Evolutionary conservation across 2,113 vertebrate genomes (phyloP).

Genomic region (Odocoileus virginianus): DNA sequence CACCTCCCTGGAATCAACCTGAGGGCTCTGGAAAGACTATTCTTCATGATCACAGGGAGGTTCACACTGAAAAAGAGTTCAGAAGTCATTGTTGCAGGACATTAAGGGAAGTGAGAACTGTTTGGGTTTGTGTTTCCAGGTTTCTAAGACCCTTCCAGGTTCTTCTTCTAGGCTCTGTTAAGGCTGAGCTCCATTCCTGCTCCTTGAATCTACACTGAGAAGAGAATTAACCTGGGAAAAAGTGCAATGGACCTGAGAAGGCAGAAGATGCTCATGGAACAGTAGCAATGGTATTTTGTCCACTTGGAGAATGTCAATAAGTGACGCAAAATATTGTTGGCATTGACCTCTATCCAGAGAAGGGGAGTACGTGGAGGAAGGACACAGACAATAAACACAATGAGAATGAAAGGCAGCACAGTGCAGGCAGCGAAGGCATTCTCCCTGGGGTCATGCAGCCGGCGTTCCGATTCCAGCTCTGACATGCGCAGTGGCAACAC

Average conservation of each 20-base stretch:
- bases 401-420: neutral
- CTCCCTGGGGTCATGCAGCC: neutral
- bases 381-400: too few relatives aligned
- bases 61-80: neutral
- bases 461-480: neutral
- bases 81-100: neutral
- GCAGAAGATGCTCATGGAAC: neutral
- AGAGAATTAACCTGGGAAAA: neutral
- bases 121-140: neutral
- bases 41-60: neutral
- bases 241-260: neutral
- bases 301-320: neutral
- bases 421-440: neutral
- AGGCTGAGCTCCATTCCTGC: neutral
- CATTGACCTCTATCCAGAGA: neutral
- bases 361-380: neutral
- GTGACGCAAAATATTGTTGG: neutral
- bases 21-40: too few relatives aligned
- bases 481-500: neutral
- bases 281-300: neutral
- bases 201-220: neutral
- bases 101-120: neutral
- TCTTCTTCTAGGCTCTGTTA: neutral
- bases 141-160: neutral
- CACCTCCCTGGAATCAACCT: neutral